These are phyloP conservation scores for Nannobrachium achirus DNA, from an alignment of 2,113 vertebrate genomes.

Conservation along the genomic window DNA sequence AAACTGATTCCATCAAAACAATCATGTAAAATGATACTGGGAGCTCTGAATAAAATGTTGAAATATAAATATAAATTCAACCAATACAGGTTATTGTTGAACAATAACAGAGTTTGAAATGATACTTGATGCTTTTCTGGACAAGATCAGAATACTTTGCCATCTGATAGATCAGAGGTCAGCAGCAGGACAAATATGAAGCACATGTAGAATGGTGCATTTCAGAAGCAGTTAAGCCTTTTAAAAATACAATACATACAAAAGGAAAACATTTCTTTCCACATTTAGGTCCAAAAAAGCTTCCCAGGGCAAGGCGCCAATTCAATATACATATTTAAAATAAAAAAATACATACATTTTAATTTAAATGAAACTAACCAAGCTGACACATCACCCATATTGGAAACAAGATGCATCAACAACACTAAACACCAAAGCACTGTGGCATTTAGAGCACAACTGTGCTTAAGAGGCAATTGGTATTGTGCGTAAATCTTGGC, in stretches of 20 bases:
- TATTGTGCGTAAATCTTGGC: constrained; percentile 15
- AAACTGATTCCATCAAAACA: neutral
- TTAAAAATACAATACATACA: neutral
- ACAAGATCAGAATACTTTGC: constrained; percentile 33
- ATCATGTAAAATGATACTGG: constrained; percentile 25
- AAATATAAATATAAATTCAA: constrained; percentile 66
- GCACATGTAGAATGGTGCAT: constrained; percentile 14
- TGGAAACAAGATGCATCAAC: constrained; percentile 3
- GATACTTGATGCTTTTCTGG: constrained; percentile 4
- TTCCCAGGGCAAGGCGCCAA: constrained; percentile 1
- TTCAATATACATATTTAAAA: neutral
- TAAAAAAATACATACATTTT: too few species aligned
- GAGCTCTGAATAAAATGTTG: constrained; percentile 39
- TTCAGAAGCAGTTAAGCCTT: constrained; percentile 24
- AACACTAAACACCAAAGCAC: constrained; percentile 22
- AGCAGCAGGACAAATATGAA: constrained; percentile 26
- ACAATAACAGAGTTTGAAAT: constrained; percentile 19
- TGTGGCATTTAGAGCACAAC: constrained; percentile 46
- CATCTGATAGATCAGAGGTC: constrained; percentile 22
- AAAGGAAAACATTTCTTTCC: neutral
- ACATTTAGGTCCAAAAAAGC: constrained; percentile 3
- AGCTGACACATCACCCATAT: too few species aligned
- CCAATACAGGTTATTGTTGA: neutral
- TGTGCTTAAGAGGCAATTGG: constrained; percentile 33
- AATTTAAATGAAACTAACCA: too few species aligned